Evolutionary conservation across 2,797 vertebrate species (phyloP), one percentile per base, ranked within the genome.

Genomic region (Microctenopoma steveboyesi): DNA sequence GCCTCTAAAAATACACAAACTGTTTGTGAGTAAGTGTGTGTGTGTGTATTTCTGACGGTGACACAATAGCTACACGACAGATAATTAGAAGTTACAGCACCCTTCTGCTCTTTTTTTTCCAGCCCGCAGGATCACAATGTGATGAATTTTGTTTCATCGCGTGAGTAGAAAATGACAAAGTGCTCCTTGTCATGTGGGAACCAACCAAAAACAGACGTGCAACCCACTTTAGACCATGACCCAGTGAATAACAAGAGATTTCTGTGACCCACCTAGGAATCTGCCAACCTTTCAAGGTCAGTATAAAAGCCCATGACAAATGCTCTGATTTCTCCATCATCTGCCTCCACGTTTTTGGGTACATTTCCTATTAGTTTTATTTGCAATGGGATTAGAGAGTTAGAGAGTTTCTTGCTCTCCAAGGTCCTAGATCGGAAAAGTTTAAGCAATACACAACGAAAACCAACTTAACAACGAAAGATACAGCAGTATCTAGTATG

Each of bases 171-270:
- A 88, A 80, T 75, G 68, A 85, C 76, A 86, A 74, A 76, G 73
- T 73, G 64, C 57, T 81, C 47, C 51, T 45, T 66, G 63, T 55
- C 83, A 79, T 64, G 59, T 72, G 83, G 83, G 88, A 85, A 73
- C 74, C 57, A 37, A 73, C 59, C 85, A 68, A 81, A 86, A 86
- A 73, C 63, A 60, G 66, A 64, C 73, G 22, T 22, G 76, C 5
- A 82, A 69, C 74, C 82, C 53, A 78, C 69, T 91, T 91, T 79
- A 84, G 76, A 80, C 71, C 63, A 28, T 76, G 75, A 87, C 81
- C 85, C 69, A 83, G 65, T 75, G 74, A 86, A 80, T 80, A 81
- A 74, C 55, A 56, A 76, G 59, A 87, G 60, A 72, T 72, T 59
- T 72, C 59, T 64, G 46, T 72, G 83, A 89, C 83, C 85, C 81